Base-by-base conservation (phyloP, 2,113 vertebrate genomes). In the Hoplias malabaricus region DNA sequence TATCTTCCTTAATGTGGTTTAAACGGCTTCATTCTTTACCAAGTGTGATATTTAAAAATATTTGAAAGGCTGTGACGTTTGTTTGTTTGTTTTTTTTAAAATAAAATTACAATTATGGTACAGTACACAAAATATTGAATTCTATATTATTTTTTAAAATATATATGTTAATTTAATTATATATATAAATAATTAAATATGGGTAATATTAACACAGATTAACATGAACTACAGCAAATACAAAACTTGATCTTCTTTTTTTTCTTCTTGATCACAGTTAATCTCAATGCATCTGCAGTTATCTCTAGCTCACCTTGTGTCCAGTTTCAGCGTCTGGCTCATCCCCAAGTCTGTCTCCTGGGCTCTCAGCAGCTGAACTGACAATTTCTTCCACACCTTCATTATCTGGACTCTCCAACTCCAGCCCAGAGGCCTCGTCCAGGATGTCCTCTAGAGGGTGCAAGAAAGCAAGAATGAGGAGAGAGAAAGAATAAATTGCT, bases 371-470 rank as follows among this genome's bases (percentile, higher is more conserved):
- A 27, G 53, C 33, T 72, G 82, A 73, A 11, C 13, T 77, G 57
- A 65, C 31, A 62, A 78, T 79, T 7, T 87, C 89, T 16, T 83
- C 83, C 29, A 89, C 48, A 27, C 57, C 82, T 2, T 75, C 65
- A 42, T 83, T 85, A 54, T 86, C 86, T 0, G 73, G 82, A 72
- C 85, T 91, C 13, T 88, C 88, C 48, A 88, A 83, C 0, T 85
- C 87, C 77, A 91, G 69, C 3, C 84, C 88, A 0, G 88, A 84
- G 62, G 86, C 90, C 54, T 92, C 92, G 36, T 93, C 91, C 85
- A 92, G 82, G 79, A 93, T 93, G 87, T 92, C 90, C 85, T 93
- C 92, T 93, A 66, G 50, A 81, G 73, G 82, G 48, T 54, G 67
- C 61, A 79, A 40, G 29, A 40, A 56, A 57, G 21, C 50, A 69